Evolutionary conservation across 2,797 vertebrate species (phyloP).

Genomic region (Pangasius djambal): DNA sequence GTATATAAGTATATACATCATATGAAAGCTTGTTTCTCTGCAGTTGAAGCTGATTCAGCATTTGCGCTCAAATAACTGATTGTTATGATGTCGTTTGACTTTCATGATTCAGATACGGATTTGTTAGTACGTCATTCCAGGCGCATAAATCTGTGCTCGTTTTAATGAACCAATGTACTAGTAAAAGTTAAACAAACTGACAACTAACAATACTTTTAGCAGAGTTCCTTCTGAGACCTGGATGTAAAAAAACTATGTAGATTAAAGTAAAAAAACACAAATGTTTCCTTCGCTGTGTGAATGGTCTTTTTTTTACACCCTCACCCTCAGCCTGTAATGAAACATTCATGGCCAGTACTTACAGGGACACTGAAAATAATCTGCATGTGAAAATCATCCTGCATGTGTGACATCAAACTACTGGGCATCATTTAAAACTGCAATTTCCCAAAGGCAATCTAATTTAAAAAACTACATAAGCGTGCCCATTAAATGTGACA

Average conservation of each 20-base stretch:
- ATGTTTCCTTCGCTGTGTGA: background rate
- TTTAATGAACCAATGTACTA: background rate
- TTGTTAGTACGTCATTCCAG: background rate
- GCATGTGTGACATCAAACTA: background rate
- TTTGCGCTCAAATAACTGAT: background rate
- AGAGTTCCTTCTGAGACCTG: background rate
- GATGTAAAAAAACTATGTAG: background rate
- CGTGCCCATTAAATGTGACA: background rate
- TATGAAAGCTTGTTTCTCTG: background rate
- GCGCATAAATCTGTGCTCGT: background rate
- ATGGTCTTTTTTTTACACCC: background rate
- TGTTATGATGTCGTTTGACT: background rate
- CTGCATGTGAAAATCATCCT: background rate
- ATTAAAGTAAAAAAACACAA: background rate
- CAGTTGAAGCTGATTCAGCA: background rate
- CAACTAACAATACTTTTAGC: background rate
- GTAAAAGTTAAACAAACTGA: background rate
- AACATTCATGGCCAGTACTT: background rate
- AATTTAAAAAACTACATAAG: background rate
- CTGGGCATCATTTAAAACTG: background rate
- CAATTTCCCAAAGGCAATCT: constrained; percentile 2
- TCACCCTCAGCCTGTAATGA: background rate
- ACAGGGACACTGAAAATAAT: background rate
- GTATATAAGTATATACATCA: background rate
- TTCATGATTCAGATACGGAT: background rate